A percentile compares a stretch with the other conserved stretches of the same genome.
Conservation (phyloP, 2,888 invertebrate genomes). For the Branchellion lobata region DNA sequence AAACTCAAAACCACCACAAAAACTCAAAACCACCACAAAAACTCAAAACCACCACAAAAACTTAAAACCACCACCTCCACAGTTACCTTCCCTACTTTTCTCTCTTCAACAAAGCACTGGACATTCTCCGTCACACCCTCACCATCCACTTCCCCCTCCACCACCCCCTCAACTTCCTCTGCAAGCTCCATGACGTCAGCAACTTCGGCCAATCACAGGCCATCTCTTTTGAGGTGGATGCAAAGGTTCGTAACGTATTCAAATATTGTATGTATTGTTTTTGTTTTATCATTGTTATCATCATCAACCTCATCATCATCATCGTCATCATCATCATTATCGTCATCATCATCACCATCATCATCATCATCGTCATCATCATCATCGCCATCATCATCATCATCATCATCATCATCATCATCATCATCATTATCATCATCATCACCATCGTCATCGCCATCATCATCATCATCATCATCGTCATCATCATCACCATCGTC, state of each 20-base stretch:
- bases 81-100: background rate
- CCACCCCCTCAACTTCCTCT: background rate
- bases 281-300: too few species aligned
- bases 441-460: background rate
- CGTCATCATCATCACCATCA: conserved; percentile 4
- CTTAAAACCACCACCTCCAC: background rate
- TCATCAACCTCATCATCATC: background rate
- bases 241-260: background rate
- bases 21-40: too few species aligned
- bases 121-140: conserved; percentile 4
- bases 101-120: background rate
- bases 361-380: conserved; percentile 2
- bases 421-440: conserved; percentile 12
- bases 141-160: background rate
- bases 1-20: too few species aligned
- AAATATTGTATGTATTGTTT: background rate
- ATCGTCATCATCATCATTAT: background rate
- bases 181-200: background rate
- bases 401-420: background rate
- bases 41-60: too few species aligned
- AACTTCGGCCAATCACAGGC: background rate
- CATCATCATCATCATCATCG: conserved; percentile 17
- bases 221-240: background rate
- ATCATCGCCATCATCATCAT: background rate
- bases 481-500: conserved; percentile 17